phyloP scores from a whole-genome alignment of 2,888 invertebrate species.

The Lasioglossum oenotherae region DNA sequence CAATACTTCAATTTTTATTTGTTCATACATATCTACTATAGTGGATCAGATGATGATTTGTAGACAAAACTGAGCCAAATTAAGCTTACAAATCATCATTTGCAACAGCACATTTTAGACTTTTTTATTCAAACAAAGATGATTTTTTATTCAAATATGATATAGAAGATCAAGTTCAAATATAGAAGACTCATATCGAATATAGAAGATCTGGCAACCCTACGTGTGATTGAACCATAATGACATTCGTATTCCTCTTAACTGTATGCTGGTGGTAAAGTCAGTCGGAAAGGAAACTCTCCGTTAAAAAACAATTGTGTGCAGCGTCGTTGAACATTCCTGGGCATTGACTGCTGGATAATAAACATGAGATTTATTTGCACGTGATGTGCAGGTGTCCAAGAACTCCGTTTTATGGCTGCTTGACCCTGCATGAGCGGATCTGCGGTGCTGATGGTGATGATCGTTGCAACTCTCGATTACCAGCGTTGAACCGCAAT shows the following conservation, averaged over 20 bases:
- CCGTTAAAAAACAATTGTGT: not conserved
- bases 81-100: no score
- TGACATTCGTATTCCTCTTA: not conserved
- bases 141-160: no score
- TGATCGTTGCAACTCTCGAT: not conserved
- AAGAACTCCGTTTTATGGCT: not conserved
- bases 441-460: not conserved
- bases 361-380: not conserved
- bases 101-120: no score
- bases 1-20: no score
- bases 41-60: no score
- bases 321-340: not conserved
- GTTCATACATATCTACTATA: no score
- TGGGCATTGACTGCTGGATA: not conserved
- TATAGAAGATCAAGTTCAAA: no score
- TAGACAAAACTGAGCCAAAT: no score
- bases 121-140: no score
- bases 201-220: no score
- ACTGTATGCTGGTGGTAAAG: not conserved
- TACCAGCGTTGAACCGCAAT: not conserved
- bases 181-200: no score
- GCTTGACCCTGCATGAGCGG: not conserved
- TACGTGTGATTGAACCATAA: not conserved
- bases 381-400: conserved; percentile 9
- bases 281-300: not conserved